Conservation (phyloP, 2,888 invertebrate genomes). For the Sesia bembeciformis region DNA sequence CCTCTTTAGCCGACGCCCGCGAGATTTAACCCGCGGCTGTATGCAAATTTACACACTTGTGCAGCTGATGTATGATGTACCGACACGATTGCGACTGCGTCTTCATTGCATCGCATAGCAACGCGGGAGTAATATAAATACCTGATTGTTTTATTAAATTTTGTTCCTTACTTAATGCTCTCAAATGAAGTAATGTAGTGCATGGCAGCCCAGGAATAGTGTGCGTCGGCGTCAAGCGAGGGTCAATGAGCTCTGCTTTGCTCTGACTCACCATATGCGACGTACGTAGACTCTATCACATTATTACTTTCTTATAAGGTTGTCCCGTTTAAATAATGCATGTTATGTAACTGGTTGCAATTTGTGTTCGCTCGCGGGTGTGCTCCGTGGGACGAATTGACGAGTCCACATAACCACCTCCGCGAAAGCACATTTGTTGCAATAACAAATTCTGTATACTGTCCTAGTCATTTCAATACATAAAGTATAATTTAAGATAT, state of each 20-base stretch:
- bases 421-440: background rate
- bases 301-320: slow-evolving; percentile 71
- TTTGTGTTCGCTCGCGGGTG: background rate
- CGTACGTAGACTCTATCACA: slow-evolving; percentile 61
- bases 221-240: slow-evolving; percentile 48
- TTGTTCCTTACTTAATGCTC: slow-evolving; percentile 13
- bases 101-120: background rate
- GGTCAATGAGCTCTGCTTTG: slow-evolving; percentile 57
- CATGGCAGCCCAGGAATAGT: slow-evolving; percentile 51
- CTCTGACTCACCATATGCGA: slow-evolving; percentile 59
- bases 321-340: slow-evolving; percentile 66
- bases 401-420: background rate
- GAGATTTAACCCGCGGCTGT: slow-evolving; percentile 40
- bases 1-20: slow-evolving; percentile 41
- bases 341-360: slow-evolving; percentile 66
- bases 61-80: slow-evolving; percentile 61
- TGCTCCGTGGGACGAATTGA: background rate
- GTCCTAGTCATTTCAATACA: background rate
- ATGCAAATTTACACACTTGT: slow-evolving; percentile 56
- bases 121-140: slow-evolving; percentile 1
- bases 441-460: background rate
- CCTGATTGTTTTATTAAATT: background rate
- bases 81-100: slow-evolving; percentile 23
- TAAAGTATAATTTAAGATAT: background rate
- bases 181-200: slow-evolving; percentile 46